Base-by-base conservation (phyloP, 2,113 vertebrate genomes). In the Catharus fuscescens region DNA sequence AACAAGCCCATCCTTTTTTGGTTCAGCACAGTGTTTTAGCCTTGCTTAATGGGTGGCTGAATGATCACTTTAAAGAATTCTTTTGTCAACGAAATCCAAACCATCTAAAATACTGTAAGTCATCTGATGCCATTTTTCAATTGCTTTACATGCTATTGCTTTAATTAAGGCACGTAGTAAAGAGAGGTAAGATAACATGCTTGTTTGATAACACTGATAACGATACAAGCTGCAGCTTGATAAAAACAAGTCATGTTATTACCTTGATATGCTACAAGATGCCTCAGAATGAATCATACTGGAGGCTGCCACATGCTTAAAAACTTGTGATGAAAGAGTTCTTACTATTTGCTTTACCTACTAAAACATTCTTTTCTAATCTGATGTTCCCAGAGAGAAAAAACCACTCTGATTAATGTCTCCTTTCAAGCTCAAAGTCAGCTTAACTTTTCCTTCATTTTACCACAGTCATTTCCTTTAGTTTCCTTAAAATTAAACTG, bases 151-250 rank as follows among this genome's bases (percentile, higher is more conserved):
- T 9, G 60, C 18, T 66, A 34, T 48, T 90, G 79, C 70, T 90
- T 73, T 72, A 84, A 91, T 56, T 76, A 94, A 65, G 32, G 40
- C 17, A 40, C 76, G 29, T 17, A 15, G 45, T 32, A 73, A 87
- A 78, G 25, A 71, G 20, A 90, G 15, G 44, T 69, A 90, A 85
- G 79, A 84, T 32, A 95, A 90, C 18, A 45, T 8, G 57, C 26
- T 83, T 61, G 19, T 80, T 80, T 94, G 76, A 92, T 62, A 92
- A 59, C 59, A 70, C 42, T 90, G 56, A 64, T 87, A 88, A 80
- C 48, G 42, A 56, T 8, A 84, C 65, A 88, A 94, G 91, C 52
- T 95, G 40, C 40, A 76, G 67, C 86, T 78, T 74, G 72, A 78
- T 29, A 70, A 88, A 76, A 82, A 59, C 11, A 48, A 66, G 59